Conservation (phyloP, 2,113 vertebrate genomes). For the Xiphophorus couchianus region DNA sequence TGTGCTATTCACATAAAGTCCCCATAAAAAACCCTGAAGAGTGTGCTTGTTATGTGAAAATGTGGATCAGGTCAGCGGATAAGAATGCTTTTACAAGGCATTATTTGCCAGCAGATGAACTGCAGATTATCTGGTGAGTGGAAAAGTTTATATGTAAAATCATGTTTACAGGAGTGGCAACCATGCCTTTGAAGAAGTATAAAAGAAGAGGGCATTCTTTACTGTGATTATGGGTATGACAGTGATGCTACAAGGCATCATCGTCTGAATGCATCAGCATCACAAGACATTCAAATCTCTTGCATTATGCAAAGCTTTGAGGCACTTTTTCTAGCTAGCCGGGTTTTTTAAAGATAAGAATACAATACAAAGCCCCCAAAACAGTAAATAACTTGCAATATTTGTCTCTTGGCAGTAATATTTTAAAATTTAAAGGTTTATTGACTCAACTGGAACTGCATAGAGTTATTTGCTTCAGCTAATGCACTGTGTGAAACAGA, state of each 20-base stretch:
- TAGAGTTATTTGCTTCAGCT: slow-evolving; percentile 1
- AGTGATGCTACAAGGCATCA: slow-evolving; percentile 48
- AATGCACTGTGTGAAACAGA: slow-evolving; percentile 21
- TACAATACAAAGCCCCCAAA: background rate
- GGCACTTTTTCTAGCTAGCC: slow-evolving; percentile 7
- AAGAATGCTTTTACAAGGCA: background rate
- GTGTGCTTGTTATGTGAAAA: background rate
- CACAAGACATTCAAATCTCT: slow-evolving; percentile 17
- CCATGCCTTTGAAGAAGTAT: slow-evolving; percentile 10
- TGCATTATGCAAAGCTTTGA: slow-evolving; percentile 24
- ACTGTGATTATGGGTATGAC: slow-evolving; percentile 54
- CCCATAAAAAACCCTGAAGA: background rate
- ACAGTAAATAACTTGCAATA: background rate
- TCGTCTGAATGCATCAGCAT: slow-evolving; percentile 46
- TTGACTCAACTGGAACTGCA: slow-evolving; percentile 4
- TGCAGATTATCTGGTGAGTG: background rate
- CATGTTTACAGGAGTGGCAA: slow-evolving; percentile 8
- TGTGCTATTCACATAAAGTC: background rate
- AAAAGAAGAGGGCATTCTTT: slow-evolving; percentile 33
- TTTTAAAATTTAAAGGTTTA: background rate
- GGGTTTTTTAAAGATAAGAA: slow-evolving; percentile 3
- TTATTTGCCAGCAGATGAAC: background rate
- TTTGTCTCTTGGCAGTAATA: background rate
- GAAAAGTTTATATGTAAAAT: slow-evolving; percentile 24
- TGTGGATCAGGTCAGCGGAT: background rate